Evolutionary conservation across 2,888 invertebrate species (phyloP).

Genomic region (Fabriciana adippe): DNA sequence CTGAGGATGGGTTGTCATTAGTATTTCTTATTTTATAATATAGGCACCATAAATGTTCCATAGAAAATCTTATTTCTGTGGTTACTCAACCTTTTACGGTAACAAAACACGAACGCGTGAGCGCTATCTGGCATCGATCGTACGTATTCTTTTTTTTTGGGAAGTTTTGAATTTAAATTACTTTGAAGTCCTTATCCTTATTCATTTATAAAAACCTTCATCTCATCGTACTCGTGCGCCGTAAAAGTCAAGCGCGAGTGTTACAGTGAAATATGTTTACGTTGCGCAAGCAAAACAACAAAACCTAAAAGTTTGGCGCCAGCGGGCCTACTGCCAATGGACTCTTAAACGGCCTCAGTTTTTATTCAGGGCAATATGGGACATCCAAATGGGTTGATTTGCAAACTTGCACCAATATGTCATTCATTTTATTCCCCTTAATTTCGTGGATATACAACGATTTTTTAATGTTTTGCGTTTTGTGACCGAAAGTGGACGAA

Average conservation of each 20-base stretch:
- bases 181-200: constrained; percentile 20
- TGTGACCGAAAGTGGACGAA: no score
- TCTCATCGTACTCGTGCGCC: constrained; percentile 27
- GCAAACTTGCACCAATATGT: constrained; percentile 32
- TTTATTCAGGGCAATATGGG: constrained; percentile 68
- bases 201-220: constrained; percentile 28
- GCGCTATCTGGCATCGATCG: constrained; percentile 22
- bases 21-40: background rate
- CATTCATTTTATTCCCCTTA: background rate
- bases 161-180: constrained; percentile 34
- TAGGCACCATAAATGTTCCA: background rate
- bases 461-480: no score
- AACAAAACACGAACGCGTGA: constrained; percentile 9
- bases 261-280: constrained; percentile 33
- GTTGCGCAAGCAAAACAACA: constrained; percentile 39
- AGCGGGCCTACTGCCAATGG: constrained; percentile 62
- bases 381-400: constrained; percentile 60
- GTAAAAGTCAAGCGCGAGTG: constrained; percentile 32
- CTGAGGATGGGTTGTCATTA: no score
- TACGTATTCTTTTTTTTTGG: constrained; percentile 20
- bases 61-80: background rate
- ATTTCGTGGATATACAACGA: background rate
- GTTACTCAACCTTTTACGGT: background rate
- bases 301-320: constrained; percentile 60
- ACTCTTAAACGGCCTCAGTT: constrained; percentile 59